Evolutionary conservation across 2,888 invertebrate species (phyloP), one percentile per base, ranked within the genome.

Genomic region (Marasmarcha lunaedactyla): DNA sequence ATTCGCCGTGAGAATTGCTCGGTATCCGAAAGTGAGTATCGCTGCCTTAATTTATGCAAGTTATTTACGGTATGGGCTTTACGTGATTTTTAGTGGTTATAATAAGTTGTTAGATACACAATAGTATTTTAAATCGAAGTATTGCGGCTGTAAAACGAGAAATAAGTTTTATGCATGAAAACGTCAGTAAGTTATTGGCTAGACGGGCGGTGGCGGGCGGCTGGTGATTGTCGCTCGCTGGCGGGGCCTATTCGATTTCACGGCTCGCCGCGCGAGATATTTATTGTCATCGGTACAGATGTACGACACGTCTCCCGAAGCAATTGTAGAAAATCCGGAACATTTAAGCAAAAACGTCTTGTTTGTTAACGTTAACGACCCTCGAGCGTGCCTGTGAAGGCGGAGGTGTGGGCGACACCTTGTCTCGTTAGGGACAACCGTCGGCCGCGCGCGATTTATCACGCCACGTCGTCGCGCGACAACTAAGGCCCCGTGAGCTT

Each of bases 181-280:
- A 62, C 66, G 63, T 67, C 64, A 68, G 68, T 71, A 72, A 74
- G 73, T 77, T 68, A 76, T 63, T 58, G 59, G 34, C 52, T 63
- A 55, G 54, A 56, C 51, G 57, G 43, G 44, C 44, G 52, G 54
- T 54, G 50, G 71, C 20, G 20, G 20, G 64, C 71, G 66, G 63
- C 76, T 71, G 79, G 76, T 81, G 81, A 81, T 81, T 81, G 81
- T 81, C 76, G 73, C 71, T 78, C 79, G 74, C 78, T 79, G 77
- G 74, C 77, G 79, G 71, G 78, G 81, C 81, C 81, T 81, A 81
- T 83, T 83, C 81, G 81, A 83, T 83, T 83, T 81, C 81, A 83
- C 73, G 83, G 77, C 81, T 81, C 77, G 77, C 64, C 77, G 79
- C 81, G 63, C 59, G 59, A 70, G 76, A 78, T 81, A 81, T 83